Evolutionary conservation across 2,113 vertebrate genomes (phyloP), one percentile per base, ranked within the genome.

Genomic region (Eublepharis macularius): DNA sequence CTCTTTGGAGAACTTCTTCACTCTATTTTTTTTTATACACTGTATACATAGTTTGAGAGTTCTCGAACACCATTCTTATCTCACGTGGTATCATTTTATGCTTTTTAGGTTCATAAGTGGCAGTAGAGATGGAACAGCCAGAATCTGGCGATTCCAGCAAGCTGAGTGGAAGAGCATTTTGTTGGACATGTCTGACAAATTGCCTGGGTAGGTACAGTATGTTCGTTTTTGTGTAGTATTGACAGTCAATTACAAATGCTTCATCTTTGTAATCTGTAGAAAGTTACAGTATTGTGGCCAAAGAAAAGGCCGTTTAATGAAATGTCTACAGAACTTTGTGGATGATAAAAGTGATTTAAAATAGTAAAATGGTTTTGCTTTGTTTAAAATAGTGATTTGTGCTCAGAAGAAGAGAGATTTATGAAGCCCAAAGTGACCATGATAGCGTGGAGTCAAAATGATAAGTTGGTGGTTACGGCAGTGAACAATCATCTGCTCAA

Each of bases 381-480:
- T 76, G 32, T 74, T 87, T 57, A 77, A 85, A 82, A 85, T 47
- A 97, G 96, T 83, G 97, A 96, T 8, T 45, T 89, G 0, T 87
- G 84, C 93, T 96, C 92, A 32, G 97, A 97, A 86, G 98, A 98
- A 41, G 98, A 98, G 63, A 97, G 93, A 85, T 98, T 97, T 93
- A 97, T 98, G 95, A 99, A 98, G 94, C 97, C 98, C 86, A 99
- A 98, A 97, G 99, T 99, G 68, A 99, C 98, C 74, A 99, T 99
- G 99, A 98, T 99, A 83, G 98, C 98, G 49, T 99, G 99, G 99
- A 98, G 98, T 96, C 97, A 97, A 29, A 97, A 98, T 73, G 98
- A 99, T 93, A 96, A 96, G 92, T 96, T 97, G n/a, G 98, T 99
- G 45, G 98, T 99, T 90, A 99, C 99, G 6, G 98, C 99, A 81